These are phyloP conservation scores for Eledona agricola DNA, from an alignment of 2,888 invertebrate genomes.

Conservation along the genomic window DNA sequence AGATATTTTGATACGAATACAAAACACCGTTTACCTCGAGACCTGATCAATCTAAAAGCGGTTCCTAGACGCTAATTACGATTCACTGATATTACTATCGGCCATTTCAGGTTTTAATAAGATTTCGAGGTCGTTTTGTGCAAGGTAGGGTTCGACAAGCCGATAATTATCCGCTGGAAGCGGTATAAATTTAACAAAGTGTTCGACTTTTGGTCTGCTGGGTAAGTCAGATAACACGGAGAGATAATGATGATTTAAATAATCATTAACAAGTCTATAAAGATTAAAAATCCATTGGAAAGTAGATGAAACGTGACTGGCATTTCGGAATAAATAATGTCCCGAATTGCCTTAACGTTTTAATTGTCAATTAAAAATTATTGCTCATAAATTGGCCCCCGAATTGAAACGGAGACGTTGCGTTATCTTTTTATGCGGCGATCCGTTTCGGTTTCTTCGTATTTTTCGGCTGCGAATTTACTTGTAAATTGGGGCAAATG, in stretches of 20 bases:
- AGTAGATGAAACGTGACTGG: constrained; percentile 37
- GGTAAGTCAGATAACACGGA: constrained; percentile 24
- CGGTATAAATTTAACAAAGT: constrained; percentile 16
- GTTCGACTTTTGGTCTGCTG: constrained; percentile 6
- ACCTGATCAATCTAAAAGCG: constrained; percentile 8
- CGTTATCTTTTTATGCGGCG: background rate
- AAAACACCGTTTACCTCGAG: too few relatives aligned
- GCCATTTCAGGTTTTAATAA: constrained; percentile 4
- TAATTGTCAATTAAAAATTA: constrained; percentile 34
- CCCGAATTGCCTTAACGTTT: constrained; percentile 15
- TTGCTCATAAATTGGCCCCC: constrained; percentile 17
- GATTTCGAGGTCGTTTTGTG: constrained; percentile 6
- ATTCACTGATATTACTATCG: constrained; percentile 16
- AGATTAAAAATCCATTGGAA: constrained; percentile 37
- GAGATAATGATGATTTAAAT: constrained; percentile 36
- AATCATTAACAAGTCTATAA: constrained; percentile 35
- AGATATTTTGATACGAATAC: too few relatives aligned
- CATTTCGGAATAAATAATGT: constrained; percentile 30
- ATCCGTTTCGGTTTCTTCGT: background rate
- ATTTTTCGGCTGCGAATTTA: too few relatives aligned
- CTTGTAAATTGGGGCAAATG: too few relatives aligned
- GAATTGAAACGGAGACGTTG: constrained; percentile 5
- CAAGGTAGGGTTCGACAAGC: constrained; percentile 13
- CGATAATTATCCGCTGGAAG: constrained; percentile 16
- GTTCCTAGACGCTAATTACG: constrained; percentile 7